Evolutionary conservation across 2,113 vertebrate genomes (phyloP).

Genomic region (Sylvilagus bachmani): DNA sequence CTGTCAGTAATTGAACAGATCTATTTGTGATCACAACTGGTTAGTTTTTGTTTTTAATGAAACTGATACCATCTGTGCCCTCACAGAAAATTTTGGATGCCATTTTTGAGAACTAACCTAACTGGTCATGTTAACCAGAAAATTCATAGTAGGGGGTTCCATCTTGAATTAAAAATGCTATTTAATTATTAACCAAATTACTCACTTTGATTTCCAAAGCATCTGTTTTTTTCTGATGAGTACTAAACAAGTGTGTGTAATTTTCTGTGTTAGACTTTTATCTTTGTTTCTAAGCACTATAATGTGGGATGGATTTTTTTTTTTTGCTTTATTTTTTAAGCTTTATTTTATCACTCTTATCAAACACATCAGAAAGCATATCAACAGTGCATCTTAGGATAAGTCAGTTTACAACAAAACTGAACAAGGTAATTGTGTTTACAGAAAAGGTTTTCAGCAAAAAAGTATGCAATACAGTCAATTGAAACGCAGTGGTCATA

Average conservation of each 20-base stretch:
- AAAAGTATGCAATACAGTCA: no score
- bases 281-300: conserved; percentile 92
- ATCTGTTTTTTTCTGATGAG: conserved; percentile 88
- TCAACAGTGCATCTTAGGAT: no score
- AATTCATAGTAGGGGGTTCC: conserved; percentile 58
- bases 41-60: conserved; percentile 62
- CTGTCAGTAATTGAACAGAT: conserved; percentile 55
- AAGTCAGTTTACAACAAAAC: no score
- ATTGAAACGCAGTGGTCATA: no score
- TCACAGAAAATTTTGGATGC: conserved; percentile 41
- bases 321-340: no score
- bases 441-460: no score
- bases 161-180: conserved; percentile 77
- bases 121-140: conserved; percentile 76
- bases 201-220: conserved; percentile 90
- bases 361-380: no score
- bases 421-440: no score
- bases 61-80: conserved; percentile 33
- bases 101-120: conserved; percentile 59
- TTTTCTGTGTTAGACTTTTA: conserved; percentile 85
- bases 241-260: conserved; percentile 89
- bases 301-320: conserved; percentile 90
- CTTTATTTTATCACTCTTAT: no score
- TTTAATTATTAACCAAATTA: conserved; percentile 80
- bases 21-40: neutral